These are phyloP conservation scores for Heliocidaris erythrogramma DNA, from an alignment of 35 echinoderm and acorn worm genomes.

Conservation along the genomic window DNA sequence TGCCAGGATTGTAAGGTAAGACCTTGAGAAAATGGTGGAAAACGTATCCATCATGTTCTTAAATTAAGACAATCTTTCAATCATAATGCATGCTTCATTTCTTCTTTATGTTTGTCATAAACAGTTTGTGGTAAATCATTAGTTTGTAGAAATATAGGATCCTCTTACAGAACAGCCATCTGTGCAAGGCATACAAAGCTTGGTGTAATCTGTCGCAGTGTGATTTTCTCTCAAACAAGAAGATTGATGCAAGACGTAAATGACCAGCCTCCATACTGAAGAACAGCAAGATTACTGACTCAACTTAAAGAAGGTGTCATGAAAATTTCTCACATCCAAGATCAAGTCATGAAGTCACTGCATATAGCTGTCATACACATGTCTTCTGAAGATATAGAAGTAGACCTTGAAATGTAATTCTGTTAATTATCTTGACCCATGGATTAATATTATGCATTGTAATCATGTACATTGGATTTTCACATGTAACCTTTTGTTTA, in stretches of 20 bases:
- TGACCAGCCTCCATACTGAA: background rate
- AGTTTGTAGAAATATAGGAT: background rate
- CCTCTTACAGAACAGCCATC: background rate
- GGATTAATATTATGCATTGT: background rate
- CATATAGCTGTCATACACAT: background rate
- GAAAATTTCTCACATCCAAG: background rate
- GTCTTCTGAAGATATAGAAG: background rate
- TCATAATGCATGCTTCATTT: background rate
- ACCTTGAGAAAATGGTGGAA: background rate
- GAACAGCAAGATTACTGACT: background rate
- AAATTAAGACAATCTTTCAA: background rate
- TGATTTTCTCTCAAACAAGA: no score
- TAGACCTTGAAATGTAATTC: background rate
- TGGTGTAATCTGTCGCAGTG: background rate
- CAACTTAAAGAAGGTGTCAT: background rate
- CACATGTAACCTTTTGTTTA: background rate
- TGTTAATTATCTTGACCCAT: background rate
- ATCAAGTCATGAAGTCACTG: background rate
- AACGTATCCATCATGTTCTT: background rate
- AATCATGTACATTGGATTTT: background rate
- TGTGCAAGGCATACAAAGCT: background rate
- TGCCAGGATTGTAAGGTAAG: constrained; percentile 67
- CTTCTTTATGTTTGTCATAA: background rate
- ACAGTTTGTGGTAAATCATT: background rate
- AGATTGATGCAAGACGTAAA: no score